These are phyloP conservation scores for Anastrepha ludens DNA, from an alignment of 1,140 invertebrate species.

Conservation along the genomic window DNA sequence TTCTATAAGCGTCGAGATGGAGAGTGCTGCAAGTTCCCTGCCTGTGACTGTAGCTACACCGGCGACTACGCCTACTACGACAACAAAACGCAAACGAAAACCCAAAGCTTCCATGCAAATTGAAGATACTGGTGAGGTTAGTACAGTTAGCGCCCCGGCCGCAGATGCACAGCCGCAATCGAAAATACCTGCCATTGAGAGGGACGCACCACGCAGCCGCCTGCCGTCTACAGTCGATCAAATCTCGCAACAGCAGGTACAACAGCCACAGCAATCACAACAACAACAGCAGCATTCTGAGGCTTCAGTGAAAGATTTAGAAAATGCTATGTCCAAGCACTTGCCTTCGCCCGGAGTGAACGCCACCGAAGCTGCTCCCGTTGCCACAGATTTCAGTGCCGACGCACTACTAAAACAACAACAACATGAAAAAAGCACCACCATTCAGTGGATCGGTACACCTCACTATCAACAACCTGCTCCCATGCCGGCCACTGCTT, in stretches of 20 bases:
- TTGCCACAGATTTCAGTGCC: constrained; percentile 87
- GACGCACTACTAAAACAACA: constrained; percentile 85
- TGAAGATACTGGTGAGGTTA: constrained; percentile 59
- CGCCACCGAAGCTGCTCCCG: constrained; percentile 66
- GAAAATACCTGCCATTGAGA: constrained; percentile 67
- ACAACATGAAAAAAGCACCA: constrained; percentile 77
- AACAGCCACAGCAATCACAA: constrained; percentile 44
- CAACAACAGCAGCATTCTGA: constrained; percentile 61
- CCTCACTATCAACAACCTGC: constrained; percentile 84
- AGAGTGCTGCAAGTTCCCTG: constrained; percentile 59
- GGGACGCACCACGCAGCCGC: constrained; percentile 65
- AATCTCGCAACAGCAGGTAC: constrained; percentile 13
- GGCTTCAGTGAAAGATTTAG: constrained; percentile 84
- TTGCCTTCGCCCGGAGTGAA: constrained; percentile 79
- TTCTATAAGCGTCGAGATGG: constrained; percentile 65
- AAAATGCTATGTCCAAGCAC: constrained; percentile 97
- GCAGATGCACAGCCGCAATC: constrained; percentile 65
- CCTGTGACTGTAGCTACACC: constrained; percentile 66
- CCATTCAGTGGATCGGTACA: constrained; percentile 95
- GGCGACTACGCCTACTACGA: constrained; percentile 55
- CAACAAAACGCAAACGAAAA: constrained; percentile 68
- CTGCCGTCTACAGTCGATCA: constrained; percentile 70
- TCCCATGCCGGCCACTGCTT: constrained; percentile 85
- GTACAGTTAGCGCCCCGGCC: background rate
- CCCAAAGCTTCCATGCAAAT: constrained; percentile 65